A percentile compares a stretch with the other conserved stretches of the same genome.
These are phyloP conservation scores for Campoplex nolae DNA, from an alignment of 2,888 invertebrate genomes.

Conservation along the genomic window DNA sequence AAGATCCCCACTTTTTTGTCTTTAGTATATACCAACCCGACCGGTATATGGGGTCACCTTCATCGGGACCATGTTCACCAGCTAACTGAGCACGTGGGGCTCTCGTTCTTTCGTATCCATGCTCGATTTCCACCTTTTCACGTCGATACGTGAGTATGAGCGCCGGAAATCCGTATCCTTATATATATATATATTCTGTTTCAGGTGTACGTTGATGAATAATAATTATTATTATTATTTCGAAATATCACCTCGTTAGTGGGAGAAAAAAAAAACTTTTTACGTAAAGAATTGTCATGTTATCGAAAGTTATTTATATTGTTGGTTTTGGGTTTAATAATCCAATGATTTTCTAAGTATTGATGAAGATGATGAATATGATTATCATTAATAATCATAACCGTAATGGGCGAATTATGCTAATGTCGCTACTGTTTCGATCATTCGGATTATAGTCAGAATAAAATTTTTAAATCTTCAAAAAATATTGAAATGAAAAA, in stretches of 20 bases:
- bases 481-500: neutral
- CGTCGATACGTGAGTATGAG: constrained; percentile 74
- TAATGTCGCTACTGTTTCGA: neutral
- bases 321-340: neutral
- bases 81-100: constrained; percentile 36
- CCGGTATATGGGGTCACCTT: constrained; percentile 53
- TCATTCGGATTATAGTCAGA: neutral
- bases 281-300: neutral
- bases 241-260: neutral
- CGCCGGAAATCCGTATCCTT: constrained; percentile 66
- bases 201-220: constrained; percentile 2
- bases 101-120: constrained; percentile 67
- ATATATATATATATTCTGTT: constrained; percentile 60
- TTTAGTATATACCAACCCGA: constrained; percentile 64
- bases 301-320: neutral
- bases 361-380: neutral
- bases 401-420: neutral
- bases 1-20: constrained; percentile 73
- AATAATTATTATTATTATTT: neutral
- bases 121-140: constrained; percentile 46
- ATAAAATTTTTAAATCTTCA: too few species aligned
- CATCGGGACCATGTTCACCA: constrained; percentile 40
- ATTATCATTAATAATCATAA: neutral
- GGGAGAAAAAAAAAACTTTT: neutral
- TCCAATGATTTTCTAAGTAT: neutral